Conservation (phyloP, 2,113 vertebrate genomes). For the Heterotilapia buettikoferi region DNA sequence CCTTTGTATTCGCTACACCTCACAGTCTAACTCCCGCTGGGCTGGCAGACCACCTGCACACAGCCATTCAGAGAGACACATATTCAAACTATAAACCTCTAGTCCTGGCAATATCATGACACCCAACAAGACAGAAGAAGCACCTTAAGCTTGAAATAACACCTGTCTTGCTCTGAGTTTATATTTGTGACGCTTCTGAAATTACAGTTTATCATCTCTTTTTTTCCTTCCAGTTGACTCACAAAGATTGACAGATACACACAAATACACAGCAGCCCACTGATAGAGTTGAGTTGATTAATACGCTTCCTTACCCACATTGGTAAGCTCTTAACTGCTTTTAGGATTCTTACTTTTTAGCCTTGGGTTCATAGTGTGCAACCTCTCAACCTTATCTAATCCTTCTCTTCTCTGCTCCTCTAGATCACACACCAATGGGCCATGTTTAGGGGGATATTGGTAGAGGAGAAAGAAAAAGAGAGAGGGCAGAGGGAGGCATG, state of each 20-base stretch:
- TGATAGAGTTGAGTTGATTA: slow-evolving; percentile 73
- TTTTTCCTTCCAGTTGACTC: background rate
- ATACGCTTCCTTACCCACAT: slow-evolving; percentile 75
- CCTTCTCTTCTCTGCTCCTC: slow-evolving; percentile 53
- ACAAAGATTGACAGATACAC: slow-evolving; percentile 4
- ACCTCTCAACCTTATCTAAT: slow-evolving; percentile 76
- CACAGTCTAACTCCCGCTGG: slow-evolving; percentile 44
- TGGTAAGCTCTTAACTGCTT: slow-evolving; percentile 77
- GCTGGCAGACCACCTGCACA: slow-evolving; percentile 66
- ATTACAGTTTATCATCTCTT: background rate
- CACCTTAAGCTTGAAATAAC: background rate
- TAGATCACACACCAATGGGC: slow-evolving; percentile 63
- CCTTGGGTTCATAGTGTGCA: slow-evolving; percentile 71
- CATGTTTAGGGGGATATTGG: slow-evolving; percentile 60
- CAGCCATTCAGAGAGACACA: slow-evolving; percentile 31
- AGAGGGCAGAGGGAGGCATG: slow-evolving; percentile 52
- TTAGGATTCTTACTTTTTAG: slow-evolving; percentile 74
- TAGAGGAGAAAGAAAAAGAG: slow-evolving; percentile 19
- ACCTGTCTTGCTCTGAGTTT: background rate
- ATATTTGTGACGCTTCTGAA: background rate
- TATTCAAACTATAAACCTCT: background rate
- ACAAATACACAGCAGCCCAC: slow-evolving; percentile 21
- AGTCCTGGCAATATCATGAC: background rate
- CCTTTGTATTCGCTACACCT: slow-evolving; percentile 45
- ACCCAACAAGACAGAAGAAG: background rate